These are phyloP conservation scores for Chionis minor DNA, from an alignment of 2,113 vertebrate species.

Conservation along the genomic window DNA sequence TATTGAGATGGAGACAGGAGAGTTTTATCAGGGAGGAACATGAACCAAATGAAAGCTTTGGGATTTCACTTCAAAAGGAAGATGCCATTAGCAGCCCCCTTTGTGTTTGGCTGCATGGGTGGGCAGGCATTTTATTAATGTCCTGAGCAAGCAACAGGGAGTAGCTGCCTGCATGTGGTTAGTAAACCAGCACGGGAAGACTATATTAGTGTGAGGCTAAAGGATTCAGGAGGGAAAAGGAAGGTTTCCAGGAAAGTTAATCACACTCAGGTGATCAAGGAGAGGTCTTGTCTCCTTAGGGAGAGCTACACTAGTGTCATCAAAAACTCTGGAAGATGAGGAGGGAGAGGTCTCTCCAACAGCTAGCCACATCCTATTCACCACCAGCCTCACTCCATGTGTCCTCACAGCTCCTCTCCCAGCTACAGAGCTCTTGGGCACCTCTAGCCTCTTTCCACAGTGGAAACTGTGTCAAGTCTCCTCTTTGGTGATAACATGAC, in stretches of 20 bases:
- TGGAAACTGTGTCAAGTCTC: neutral
- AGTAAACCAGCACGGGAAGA: neutral
- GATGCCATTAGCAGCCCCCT: constrained; percentile 51
- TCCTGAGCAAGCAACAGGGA: neutral
- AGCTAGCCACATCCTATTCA: neutral
- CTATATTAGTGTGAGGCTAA: neutral
- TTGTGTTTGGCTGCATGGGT: constrained; percentile 21
- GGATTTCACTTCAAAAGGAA: constrained; percentile 54
- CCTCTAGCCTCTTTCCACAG: neutral
- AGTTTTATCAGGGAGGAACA: constrained; percentile 62
- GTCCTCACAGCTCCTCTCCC: neutral
- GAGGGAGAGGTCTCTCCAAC: neutral
- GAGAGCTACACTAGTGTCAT: neutral
- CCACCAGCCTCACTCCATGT: neutral
- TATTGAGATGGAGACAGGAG: constrained; percentile 25
- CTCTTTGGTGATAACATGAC: neutral
- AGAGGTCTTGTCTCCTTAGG: neutral
- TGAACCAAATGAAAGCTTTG: constrained; percentile 40
- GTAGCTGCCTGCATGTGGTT: neutral
- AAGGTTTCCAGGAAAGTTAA: neutral
- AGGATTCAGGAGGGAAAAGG: neutral
- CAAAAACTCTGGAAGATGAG: neutral
- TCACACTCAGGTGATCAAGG: neutral
- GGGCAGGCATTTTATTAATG: constrained; percentile 30
- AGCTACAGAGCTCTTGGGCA: neutral